Conservation (phyloP, 2,797 vertebrate genomes). For the Heteromormyrus szaboi region DNA sequence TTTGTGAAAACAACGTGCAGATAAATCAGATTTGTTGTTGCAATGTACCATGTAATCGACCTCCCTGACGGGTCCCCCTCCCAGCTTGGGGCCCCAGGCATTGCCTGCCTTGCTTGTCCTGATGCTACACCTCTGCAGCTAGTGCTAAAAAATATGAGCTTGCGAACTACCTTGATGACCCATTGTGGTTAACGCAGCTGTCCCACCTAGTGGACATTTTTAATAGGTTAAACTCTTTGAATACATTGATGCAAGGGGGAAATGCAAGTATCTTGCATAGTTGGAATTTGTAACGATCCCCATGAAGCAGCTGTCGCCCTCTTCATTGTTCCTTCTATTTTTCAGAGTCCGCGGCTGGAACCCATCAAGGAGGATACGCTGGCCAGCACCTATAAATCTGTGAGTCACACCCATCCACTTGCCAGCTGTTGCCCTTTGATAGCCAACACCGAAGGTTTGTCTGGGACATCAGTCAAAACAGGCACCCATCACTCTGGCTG, state of each 20-base stretch:
- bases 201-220: neutral
- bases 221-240: neutral
- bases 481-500: neutral
- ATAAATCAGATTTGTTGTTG: neutral
- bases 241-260: neutral
- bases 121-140: neutral
- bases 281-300: neutral
- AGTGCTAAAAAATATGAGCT: neutral
- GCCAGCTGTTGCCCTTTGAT: neutral
- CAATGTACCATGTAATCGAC: neutral
- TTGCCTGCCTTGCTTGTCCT: neutral
- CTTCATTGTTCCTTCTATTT: constrained; percentile 17
- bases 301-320: neutral
- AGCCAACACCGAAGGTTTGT: neutral
- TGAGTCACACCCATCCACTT: constrained; percentile 52
- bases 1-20: neutral
- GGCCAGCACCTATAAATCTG: constrained; percentile 67
- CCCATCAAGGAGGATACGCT: constrained; percentile 72
- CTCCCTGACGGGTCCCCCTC: neutral
- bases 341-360: constrained; percentile 77
- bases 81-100: neutral
- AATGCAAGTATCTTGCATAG: neutral
- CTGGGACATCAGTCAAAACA: neutral
- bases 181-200: neutral
- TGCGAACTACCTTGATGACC: neutral